Percentiles rank a stretch among this genome's conserved stretches.
These are phyloP conservation scores for Antechinus stuartii DNA, from an alignment of 2,113 vertebrate genomes.

Conservation along the genomic window DNA sequence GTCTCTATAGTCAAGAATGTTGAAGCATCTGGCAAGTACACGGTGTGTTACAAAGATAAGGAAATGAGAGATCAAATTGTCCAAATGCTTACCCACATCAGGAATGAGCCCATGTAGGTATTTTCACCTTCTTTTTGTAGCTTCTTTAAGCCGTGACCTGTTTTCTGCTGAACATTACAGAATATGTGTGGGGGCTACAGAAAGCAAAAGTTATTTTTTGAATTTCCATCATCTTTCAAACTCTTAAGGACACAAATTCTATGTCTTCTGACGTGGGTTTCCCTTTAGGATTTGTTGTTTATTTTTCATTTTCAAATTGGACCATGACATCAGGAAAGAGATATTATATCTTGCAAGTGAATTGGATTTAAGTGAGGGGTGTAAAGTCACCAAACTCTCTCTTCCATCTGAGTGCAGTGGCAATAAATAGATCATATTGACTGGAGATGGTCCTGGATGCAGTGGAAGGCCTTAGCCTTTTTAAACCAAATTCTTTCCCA, in stretches of 20 bases:
- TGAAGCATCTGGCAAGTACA: constrained; percentile 83
- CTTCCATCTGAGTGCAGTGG: no score
- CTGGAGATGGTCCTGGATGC: no score
- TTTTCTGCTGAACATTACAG: not conserved
- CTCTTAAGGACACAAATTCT: not conserved
- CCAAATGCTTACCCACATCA: constrained; percentile 82
- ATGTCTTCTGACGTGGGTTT: not conserved
- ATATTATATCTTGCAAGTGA: no score
- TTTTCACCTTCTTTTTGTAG: not conserved
- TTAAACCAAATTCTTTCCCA: no score
- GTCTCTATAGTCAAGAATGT: constrained; percentile 85
- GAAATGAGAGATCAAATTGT: constrained; percentile 82
- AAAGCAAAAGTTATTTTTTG: not conserved
- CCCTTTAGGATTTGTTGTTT: not conserved
- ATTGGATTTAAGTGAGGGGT: no score
- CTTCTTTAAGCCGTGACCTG: not conserved
- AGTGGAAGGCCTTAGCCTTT: no score
- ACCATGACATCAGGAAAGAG: no score
- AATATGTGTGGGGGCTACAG: not conserved
- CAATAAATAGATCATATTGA: no score
- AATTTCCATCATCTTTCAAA: not conserved
- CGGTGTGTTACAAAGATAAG: constrained; percentile 80
- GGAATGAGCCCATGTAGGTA: constrained; percentile 83
- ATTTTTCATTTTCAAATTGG: no score
- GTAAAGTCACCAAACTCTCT: no score